Conservation (phyloP, 2,888 invertebrate genomes). For the Suillia variegata region DNA sequence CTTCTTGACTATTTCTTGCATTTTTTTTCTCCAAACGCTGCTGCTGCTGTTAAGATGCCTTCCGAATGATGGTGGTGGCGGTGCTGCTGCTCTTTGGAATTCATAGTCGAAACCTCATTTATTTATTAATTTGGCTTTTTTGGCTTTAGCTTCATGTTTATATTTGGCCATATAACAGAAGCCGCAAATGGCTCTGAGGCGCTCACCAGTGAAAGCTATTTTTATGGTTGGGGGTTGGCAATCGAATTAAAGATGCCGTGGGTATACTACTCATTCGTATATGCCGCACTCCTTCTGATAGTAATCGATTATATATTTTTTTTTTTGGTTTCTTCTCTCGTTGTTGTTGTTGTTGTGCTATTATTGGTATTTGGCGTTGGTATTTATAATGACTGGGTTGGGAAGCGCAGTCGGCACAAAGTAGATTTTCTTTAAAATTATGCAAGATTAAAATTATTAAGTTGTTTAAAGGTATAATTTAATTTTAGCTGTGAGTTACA, state of each 20-base stretch:
- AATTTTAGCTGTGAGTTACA: too few species aligned
- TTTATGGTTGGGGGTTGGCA: not conserved
- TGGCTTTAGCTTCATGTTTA: not conserved
- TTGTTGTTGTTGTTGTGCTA: too few species aligned
- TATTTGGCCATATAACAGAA: not conserved
- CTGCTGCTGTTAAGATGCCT: too few species aligned
- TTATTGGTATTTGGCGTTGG: constrained; percentile 5
- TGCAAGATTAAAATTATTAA: too few species aligned
- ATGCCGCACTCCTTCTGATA: not conserved
- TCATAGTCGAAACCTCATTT: constrained; percentile 19
- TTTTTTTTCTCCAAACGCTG: not conserved
- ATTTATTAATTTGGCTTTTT: constrained; percentile 22
- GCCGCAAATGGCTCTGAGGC: not conserved
- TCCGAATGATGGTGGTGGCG: too few species aligned
- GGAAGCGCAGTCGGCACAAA: too few species aligned
- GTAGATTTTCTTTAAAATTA: too few species aligned
- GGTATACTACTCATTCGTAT: not conserved
- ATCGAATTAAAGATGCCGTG: not conserved
- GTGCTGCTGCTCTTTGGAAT: constrained; percentile 6
- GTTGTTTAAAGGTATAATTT: too few species aligned
- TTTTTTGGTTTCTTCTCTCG: too few species aligned
- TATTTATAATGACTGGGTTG: too few species aligned
- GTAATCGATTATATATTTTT: constrained; percentile 16
- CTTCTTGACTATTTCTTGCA: not conserved
- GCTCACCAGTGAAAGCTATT: not conserved